Evolutionary conservation across 1,140 invertebrate genomes (phyloP).

Genomic region (Macrosteles quadrilineatus): DNA sequence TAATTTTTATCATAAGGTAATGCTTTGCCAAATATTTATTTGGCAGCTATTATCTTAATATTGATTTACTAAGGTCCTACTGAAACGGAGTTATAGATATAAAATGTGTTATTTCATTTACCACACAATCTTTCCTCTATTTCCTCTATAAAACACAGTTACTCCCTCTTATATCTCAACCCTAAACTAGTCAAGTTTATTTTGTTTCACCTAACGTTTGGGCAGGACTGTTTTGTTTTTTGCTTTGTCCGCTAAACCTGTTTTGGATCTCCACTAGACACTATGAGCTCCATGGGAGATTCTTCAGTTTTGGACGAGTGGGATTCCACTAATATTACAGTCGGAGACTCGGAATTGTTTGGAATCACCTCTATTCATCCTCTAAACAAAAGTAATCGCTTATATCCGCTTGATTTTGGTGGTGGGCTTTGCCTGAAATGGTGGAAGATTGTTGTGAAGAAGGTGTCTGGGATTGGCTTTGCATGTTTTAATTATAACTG

Average conservation of each 20-base stretch:
- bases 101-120: too few relatives aligned
- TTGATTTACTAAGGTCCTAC: too few relatives aligned
- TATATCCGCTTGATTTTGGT: constrained; percentile 10
- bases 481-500: too few relatives aligned
- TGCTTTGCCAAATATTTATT: too few relatives aligned
- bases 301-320: constrained; percentile 23
- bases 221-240: constrained; percentile 5
- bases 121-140: too few relatives aligned
- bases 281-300: constrained; percentile 42
- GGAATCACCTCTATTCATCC: constrained; percentile 18
- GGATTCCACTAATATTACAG: constrained; percentile 23
- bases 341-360: constrained; percentile 22
- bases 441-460: too few relatives aligned
- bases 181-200: constrained; percentile 3
- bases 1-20: too few relatives aligned
- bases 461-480: too few relatives aligned
- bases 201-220: constrained; percentile 31
- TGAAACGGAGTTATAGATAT: too few relatives aligned
- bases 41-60: too few relatives aligned
- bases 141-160: too few relatives aligned
- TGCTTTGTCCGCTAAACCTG: constrained; percentile 19
- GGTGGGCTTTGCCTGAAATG: not conserved
- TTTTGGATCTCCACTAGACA: constrained; percentile 38
- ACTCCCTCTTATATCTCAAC: constrained; percentile 17
- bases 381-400: constrained; percentile 35